Evolutionary conservation across 2,797 vertebrate species (phyloP).

Genomic region (Notamacropus eugenii): DNA sequence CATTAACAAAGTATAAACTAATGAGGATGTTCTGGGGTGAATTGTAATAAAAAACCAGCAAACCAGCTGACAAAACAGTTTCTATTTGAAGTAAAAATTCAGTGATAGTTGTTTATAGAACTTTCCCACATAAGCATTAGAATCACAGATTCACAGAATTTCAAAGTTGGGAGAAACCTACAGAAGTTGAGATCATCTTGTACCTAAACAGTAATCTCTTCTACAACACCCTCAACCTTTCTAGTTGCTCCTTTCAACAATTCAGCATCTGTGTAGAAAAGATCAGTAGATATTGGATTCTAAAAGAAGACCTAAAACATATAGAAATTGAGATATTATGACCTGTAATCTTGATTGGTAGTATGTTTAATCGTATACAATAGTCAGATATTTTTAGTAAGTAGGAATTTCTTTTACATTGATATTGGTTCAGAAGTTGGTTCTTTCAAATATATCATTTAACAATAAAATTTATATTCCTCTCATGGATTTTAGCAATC

Average conservation of each 20-base stretch:
- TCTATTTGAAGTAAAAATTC: conserved; percentile 48
- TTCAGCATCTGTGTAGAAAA: conserved; percentile 50
- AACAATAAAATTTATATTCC: conserved; percentile 51
- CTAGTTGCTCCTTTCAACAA: not conserved
- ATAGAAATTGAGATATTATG: conserved; percentile 37
- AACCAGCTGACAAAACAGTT: conserved; percentile 31
- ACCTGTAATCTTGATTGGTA: not conserved
- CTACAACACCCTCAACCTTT: not conserved
- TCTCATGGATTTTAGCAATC: conserved; percentile 48
- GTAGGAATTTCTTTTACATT: conserved; percentile 13
- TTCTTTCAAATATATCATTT: conserved; percentile 39
- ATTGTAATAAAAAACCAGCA: conserved; percentile 43
- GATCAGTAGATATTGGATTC: conserved; percentile 26
- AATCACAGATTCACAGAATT: conserved; percentile 26
- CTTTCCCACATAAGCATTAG: conserved; percentile 54
- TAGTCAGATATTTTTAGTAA: conserved; percentile 41
- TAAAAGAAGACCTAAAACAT: conserved; percentile 19
- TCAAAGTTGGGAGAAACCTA: not conserved
- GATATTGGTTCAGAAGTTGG: conserved; percentile 44
- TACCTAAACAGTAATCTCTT: not conserved
- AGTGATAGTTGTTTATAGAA: conserved; percentile 41
- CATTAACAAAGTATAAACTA: conserved; percentile 54
- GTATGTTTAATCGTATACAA: conserved; percentile 1
- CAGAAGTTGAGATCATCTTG: not conserved
- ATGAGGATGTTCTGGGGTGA: conserved; percentile 55